A percentile compares a stretch with the other conserved stretches of the same genome.
Evolutionary conservation across 2,888 invertebrate species (phyloP).

Genomic region (Deilephila porcellus): DNA sequence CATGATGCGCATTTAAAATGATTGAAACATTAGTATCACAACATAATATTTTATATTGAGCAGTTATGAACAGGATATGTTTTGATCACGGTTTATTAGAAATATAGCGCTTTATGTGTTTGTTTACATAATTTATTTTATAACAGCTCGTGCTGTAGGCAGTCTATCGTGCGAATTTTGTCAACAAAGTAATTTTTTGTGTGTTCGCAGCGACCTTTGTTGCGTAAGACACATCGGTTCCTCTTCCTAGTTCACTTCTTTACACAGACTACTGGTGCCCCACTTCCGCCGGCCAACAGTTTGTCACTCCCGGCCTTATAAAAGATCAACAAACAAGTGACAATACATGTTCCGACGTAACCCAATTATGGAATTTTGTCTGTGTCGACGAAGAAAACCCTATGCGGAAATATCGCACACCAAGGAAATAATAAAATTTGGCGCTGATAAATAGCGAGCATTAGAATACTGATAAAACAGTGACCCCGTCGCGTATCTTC

Average conservation of each 20-base stretch:
- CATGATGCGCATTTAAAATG: slow-evolving; percentile 10
- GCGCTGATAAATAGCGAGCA: slow-evolving; percentile 10
- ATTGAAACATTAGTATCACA: slow-evolving; percentile 15
- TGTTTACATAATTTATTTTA: slow-evolving; percentile 18
- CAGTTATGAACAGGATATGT: slow-evolving; percentile 11
- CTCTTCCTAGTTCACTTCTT: slow-evolving; percentile 71
- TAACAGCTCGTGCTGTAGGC: slow-evolving; percentile 26
- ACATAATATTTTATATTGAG: background rate
- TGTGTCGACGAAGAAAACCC: background rate
- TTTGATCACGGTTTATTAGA: background rate
- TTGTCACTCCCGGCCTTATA: slow-evolving; percentile 4
- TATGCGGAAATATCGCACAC: slow-evolving; percentile 5
- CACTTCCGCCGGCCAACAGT: slow-evolving; percentile 56
- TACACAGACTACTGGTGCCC: slow-evolving; percentile 56
- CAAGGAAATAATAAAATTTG: background rate
- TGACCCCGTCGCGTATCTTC: slow-evolving; percentile 3
- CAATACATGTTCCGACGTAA: background rate
- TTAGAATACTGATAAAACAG: slow-evolving; percentile 8
- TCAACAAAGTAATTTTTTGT: slow-evolving; percentile 61
- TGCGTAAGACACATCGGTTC: slow-evolving; percentile 72
- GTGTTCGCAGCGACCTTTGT: slow-evolving; percentile 64
- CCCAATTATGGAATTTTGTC: slow-evolving; percentile 2
- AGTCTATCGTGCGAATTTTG: slow-evolving; percentile 55
- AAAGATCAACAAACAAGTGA: slow-evolving; percentile 10
- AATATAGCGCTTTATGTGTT: background rate